Percentiles rank a stretch among this genome's conserved stretches.
These are phyloP conservation scores for Apotomis capreana DNA, from an alignment of 2,888 invertebrate species.

Conservation along the genomic window DNA sequence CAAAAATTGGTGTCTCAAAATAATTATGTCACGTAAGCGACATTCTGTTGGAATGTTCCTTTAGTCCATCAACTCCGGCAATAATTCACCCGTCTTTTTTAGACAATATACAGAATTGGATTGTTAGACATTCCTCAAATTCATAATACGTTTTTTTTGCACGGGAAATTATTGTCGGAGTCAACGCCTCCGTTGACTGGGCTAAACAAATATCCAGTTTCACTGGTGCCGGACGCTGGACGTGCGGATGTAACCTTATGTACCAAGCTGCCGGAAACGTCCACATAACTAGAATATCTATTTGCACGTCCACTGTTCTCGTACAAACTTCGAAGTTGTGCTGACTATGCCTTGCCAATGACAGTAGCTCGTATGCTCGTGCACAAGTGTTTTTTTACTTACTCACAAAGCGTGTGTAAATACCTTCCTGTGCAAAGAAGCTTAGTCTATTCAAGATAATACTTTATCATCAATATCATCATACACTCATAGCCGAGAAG, in stretches of 20 bases:
- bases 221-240: conserved; percentile 18
- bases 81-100: background rate
- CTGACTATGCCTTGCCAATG: background rate
- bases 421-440: too few species aligned
- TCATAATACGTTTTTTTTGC: background rate
- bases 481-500: too few species aligned
- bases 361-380: too few species aligned
- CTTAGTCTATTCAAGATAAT: too few species aligned
- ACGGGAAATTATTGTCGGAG: conserved; percentile 9
- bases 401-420: too few species aligned
- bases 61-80: conserved; percentile 9
- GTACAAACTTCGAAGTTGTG: conserved; percentile 20
- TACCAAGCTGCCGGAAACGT: conserved; percentile 22
- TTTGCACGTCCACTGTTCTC: conserved; percentile 19
- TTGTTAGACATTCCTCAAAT: conserved; percentile 20
- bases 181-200: conserved; percentile 12
- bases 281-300: conserved; percentile 26
- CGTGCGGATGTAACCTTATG: conserved; percentile 15
- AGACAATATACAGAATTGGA: conserved; percentile 1
- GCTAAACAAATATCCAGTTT: conserved; percentile 27
- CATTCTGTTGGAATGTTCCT: too few species aligned
- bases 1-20: too few species aligned
- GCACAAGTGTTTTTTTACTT: too few species aligned
- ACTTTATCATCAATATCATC: too few species aligned
- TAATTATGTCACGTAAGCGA: too few species aligned